Evolutionary conservation across 2,797 vertebrate genomes (phyloP).

Genomic region (Melopsittacus undulatus): DNA sequence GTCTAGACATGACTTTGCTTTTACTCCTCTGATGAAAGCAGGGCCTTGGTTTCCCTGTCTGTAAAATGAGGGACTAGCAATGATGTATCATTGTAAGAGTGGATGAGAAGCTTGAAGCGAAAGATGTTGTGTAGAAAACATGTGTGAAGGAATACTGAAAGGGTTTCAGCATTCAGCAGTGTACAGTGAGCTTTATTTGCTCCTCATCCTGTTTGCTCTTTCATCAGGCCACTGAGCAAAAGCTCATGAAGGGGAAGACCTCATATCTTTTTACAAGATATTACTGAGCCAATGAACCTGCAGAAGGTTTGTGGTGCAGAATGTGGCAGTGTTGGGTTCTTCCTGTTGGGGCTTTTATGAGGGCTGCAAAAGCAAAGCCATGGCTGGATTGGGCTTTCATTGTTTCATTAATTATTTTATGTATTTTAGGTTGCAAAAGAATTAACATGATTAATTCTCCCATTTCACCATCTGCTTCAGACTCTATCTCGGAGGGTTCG

Average conservation of each 20-base stretch:
- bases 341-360: not conserved
- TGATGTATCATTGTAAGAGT: not conserved
- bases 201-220: constrained; percentile 33
- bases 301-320: constrained; percentile 5
- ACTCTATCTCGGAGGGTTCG: constrained; percentile 21
- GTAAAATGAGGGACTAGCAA: not conserved
- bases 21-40: not conserved
- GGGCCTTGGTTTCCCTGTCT: not conserved
- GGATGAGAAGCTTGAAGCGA: not conserved
- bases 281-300: not conserved
- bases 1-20: not conserved
- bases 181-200: not conserved
- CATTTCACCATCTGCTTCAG: constrained; percentile 60
- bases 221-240: not conserved
- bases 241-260: not conserved
- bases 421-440: constrained; percentile 47
- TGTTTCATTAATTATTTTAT: constrained; percentile 1
- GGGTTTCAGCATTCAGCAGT: not conserved
- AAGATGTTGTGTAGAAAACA: not conserved
- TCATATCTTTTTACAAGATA: not conserved
- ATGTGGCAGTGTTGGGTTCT: not conserved
- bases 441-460: constrained; percentile 52
- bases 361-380: not conserved
- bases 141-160: not conserved
- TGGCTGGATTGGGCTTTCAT: not conserved